Evolutionary conservation across 2,113 vertebrate species (phyloP), one percentile per base, ranked within the genome.

Genomic region (Chlorodrepanis virens): DNA sequence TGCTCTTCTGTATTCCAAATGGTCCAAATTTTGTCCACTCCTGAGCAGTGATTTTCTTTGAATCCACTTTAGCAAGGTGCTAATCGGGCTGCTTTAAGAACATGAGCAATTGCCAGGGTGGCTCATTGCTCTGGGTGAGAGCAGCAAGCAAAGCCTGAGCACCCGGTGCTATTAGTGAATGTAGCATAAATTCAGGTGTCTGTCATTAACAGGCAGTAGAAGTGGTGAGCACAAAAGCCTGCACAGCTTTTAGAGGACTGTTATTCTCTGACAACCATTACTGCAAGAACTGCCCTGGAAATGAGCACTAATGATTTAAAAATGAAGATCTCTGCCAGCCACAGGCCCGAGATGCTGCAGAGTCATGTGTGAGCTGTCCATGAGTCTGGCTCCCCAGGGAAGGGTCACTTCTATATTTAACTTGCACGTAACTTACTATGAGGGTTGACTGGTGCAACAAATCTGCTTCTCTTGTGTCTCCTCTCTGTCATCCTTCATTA

Each of bases 191-290:
- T 61, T 59, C 5, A 63, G 27, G 37, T 44, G 92, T 97, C 96
- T 18, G 96, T 98, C 71, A 97, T 98, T 93, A 97, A 70, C 29
- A 47, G 87, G 79, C 68, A 64, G 11, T 7, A 52, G 24, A 35
- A 90, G 53, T 10, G 33, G 61, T 79, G 63, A 37, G 28, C 59
- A 76, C 68, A 85, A 90, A 89, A 61, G 60, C 37, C 70, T 49
- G 59, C 63, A 53, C 18, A 53, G 88, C 83, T 94, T 94, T 77
- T 72, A 63, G 52, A 72, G 72, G 40, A 22, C 33, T 93, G 47
- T 63, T 70, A 4, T 50, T 76, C 18, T 86, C 59, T 74, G 86
- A 61, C 59, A 86, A 29, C 12, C 37, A 15, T 50, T 63, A 27
- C 50, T 80, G 75, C 72, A 94, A 77, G 88, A 74, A 37, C 28